Evolutionary conservation across 2,113 vertebrate genomes (phyloP).

Genomic region (Bubalus kerabau): DNA sequence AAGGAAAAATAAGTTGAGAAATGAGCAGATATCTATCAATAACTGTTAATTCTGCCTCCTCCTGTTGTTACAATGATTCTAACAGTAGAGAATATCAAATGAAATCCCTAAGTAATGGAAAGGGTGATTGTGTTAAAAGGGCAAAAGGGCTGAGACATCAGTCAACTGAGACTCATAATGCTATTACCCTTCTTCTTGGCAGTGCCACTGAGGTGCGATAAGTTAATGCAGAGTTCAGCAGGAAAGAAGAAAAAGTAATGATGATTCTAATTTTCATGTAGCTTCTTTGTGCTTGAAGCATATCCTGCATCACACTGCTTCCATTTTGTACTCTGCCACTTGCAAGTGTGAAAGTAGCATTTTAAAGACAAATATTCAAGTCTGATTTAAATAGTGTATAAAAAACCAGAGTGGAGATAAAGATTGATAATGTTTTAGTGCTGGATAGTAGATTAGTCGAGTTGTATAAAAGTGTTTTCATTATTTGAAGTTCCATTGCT

Average conservation of each 20-base stretch:
- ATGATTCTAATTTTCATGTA: constrained; percentile 64
- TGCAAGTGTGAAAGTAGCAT: constrained; percentile 45
- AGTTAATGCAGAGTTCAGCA: constrained; percentile 54
- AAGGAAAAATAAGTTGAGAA: constrained; percentile 16
- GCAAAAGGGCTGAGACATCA: constrained; percentile 58
- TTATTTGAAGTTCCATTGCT: background rate
- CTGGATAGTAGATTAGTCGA: constrained; percentile 26
- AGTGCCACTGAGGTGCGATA: constrained; percentile 36
- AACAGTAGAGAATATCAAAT: constrained; percentile 66
- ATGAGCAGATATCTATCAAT: background rate
- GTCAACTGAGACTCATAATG: constrained; percentile 58
- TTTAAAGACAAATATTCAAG: constrained; percentile 40
- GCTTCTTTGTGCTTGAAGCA: constrained; percentile 49
- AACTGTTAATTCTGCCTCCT: constrained; percentile 42
- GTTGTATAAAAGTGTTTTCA: background rate
- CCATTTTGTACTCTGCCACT: constrained; percentile 20
- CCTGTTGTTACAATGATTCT: constrained; percentile 33
- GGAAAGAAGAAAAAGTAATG: constrained; percentile 59
- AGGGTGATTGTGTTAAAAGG: constrained; percentile 66
- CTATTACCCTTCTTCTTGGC: constrained; percentile 61
- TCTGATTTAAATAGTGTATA: constrained; percentile 49
- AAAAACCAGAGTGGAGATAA: constrained; percentile 26
- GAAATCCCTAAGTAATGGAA: constrained; percentile 66
- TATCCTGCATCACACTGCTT: constrained; percentile 51
- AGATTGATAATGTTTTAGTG: constrained; percentile 24